Percentiles rank a stretch among this genome's conserved stretches.
These are phyloP conservation scores for Aleiodes testaceus DNA, from an alignment of 2,888 invertebrate genomes.

Conservation along the genomic window DNA sequence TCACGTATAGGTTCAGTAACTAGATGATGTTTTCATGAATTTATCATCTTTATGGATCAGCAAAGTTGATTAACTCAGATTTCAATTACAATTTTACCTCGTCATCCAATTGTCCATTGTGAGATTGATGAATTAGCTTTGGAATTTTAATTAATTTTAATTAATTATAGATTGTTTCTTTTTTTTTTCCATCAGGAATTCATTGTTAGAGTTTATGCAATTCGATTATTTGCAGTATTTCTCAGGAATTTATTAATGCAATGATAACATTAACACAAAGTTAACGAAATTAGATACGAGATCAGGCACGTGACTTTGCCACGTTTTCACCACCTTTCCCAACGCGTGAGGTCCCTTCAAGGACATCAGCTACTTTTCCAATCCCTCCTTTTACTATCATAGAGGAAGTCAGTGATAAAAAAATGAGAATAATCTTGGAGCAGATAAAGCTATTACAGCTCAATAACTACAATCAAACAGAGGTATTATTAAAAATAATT, in stretches of 20 bases:
- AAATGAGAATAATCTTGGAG: not conserved
- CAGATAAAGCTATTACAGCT: constrained; percentile 9
- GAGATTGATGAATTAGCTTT: too few relatives aligned
- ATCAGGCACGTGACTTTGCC: constrained; percentile 60
- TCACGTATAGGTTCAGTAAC: constrained; percentile 3
- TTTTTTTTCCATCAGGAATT: too few relatives aligned
- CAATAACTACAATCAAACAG: constrained; percentile 17
- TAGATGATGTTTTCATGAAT: not conserved
- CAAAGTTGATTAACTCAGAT: not conserved
- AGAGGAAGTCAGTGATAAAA: constrained; percentile 54
- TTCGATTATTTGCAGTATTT: too few relatives aligned
- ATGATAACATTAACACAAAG: not conserved
- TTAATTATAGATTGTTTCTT: too few relatives aligned
- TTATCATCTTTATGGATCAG: not conserved
- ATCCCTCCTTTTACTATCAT: constrained; percentile 52
- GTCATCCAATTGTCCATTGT: too few relatives aligned
- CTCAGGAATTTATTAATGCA: too few relatives aligned
- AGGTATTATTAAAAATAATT: constrained; percentile 24
- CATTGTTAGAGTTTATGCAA: too few relatives aligned
- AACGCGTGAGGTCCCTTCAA: constrained; percentile 57
- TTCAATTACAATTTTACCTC: too few relatives aligned
- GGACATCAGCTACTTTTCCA: constrained; percentile 52
- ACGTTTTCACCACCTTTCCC: constrained; percentile 62
- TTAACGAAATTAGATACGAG: constrained; percentile 31
- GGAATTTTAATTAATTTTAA: too few relatives aligned